phyloP scores from a whole-genome alignment of 2,888 invertebrate species.

The Hoplodrina blanda region DNA sequence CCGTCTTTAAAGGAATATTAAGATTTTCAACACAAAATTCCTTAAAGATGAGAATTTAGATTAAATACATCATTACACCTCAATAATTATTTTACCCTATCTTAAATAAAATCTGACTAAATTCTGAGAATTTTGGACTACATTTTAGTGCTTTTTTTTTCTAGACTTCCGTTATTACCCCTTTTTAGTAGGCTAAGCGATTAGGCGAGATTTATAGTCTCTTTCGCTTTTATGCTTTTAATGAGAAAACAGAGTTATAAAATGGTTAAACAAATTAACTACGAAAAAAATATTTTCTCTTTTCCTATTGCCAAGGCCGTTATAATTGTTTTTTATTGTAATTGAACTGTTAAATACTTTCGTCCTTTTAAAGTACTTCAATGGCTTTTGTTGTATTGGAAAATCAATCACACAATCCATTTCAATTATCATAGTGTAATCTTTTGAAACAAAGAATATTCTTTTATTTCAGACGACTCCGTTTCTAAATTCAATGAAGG shows the following conservation, averaged over 20 bases:
- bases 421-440: not conserved
- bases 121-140: slow-evolving; percentile 23
- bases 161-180: slow-evolving; percentile 29
- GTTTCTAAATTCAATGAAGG: not conserved
- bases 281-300: not conserved
- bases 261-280: slow-evolving; percentile 8
- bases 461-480: not conserved
- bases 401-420: not conserved
- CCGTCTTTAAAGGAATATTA: slow-evolving; percentile 43
- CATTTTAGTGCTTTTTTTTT: slow-evolving; percentile 34
- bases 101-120: slow-evolving; percentile 57
- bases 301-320: not conserved
- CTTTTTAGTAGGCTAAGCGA: slow-evolving; percentile 25
- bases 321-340: not conserved
- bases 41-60: slow-evolving; percentile 51
- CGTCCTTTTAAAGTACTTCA: too few species aligned
- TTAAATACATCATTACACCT: slow-evolving; percentile 51
- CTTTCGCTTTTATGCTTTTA: not conserved
- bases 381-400: too few species aligned
- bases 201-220: slow-evolving; percentile 35
- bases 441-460: not conserved
- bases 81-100: slow-evolving; percentile 57
- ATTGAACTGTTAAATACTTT: not conserved
- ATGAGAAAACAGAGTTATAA: slow-evolving; percentile 2
- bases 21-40: slow-evolving; percentile 44